A percentile compares a stretch with the other conserved stretches of the same genome.
Conservation (phyloP, 2,797 vertebrate species). For the Darevskia nairensis region DNA sequence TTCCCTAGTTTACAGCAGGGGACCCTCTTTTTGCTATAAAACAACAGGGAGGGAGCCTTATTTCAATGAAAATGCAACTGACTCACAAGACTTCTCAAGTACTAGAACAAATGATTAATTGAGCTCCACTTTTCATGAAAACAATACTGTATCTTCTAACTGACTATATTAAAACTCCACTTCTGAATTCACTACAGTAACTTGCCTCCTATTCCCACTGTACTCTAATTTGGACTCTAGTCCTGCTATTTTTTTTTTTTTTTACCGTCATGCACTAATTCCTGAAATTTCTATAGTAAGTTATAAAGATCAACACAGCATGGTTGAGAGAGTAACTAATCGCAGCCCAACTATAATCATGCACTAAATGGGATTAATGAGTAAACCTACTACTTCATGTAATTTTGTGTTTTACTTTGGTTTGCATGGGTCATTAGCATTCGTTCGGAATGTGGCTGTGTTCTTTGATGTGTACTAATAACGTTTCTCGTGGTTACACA, state of each 20-base stretch:
- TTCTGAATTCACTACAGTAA: slow-evolving; percentile 50
- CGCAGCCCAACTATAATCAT: slow-evolving; percentile 55
- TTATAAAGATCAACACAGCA: slow-evolving; percentile 42
- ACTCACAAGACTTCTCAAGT: slow-evolving; percentile 31
- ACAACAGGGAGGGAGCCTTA: slow-evolving; percentile 8
- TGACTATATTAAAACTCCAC: slow-evolving; percentile 39
- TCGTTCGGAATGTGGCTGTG: slow-evolving; percentile 59
- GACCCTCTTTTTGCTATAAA: not conserved
- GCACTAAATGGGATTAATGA: slow-evolving; percentile 64
- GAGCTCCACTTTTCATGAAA: slow-evolving; percentile 53
- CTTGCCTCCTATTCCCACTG: not conserved
- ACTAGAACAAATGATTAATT: slow-evolving; percentile 34
- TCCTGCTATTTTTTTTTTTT: slow-evolving; percentile 51
- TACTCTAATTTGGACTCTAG: not conserved
- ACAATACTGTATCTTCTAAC: slow-evolving; percentile 29
- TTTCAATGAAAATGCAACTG: slow-evolving; percentile 10
- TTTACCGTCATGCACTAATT: slow-evolving; percentile 48
- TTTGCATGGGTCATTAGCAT: slow-evolving; percentile 70
- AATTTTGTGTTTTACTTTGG: slow-evolving; percentile 69
- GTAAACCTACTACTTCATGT: slow-evolving; percentile 62
- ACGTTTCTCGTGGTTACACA: slow-evolving; percentile 64
- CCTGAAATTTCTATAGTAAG: slow-evolving; percentile 27
- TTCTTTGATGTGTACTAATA: slow-evolving; percentile 72
- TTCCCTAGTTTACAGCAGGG: not conserved
- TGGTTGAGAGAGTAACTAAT: slow-evolving; percentile 43